Base-by-base conservation (phyloP, 2,797 vertebrate species). In the Diplodus puntazzo region DNA sequence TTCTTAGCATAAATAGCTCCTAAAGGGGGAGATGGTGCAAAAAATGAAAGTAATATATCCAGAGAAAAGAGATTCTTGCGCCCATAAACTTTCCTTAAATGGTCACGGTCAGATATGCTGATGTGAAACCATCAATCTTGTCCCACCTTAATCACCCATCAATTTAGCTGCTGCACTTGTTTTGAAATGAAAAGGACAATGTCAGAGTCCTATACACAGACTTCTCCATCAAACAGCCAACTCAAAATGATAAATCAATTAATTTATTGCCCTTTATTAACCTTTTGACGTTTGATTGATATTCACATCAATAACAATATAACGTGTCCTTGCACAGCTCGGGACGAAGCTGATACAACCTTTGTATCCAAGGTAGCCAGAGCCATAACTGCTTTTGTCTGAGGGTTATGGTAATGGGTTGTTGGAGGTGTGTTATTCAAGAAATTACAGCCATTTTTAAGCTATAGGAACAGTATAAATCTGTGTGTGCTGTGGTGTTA, bases 221-320 rank as follows among this genome's bases (percentile, higher is more conserved):
- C 69, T 80, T 86, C 83, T 89, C 82, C 70, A 89, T 88, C 75
- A 82, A 75, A 78, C 63, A 64, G 62, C 63, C 70, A 59, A 55
- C 62, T 89, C 54, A 65, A 81, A 87, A 92, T 83, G 79, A 92
- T 90, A 89, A 88, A 94, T 92, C 91, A 85, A 94, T 93, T 85
- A 80, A 91, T 92, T 87, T 81, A 89, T 88, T 89, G 82, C 63
- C 86, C 84, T 90, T 88, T 81, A 93, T 94, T 93, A 94, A 94
- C 89, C 91, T 89, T 81, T 77, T 86, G 79, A 82, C 66, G 45
- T 89, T 86, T 94, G 85, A 94, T 93, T 92, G 92, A 94, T 93
- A 92, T 90, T 91, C 81, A 81, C 84, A 92, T 93, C 84, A 82
- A 85, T 86, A 81, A 85, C 65, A 82, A 85, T 92, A 89, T 91